Evolutionary conservation across 2,113 vertebrate species (phyloP), one percentile per base, ranked within the genome.

Genomic region (Halichoerus grypus): DNA sequence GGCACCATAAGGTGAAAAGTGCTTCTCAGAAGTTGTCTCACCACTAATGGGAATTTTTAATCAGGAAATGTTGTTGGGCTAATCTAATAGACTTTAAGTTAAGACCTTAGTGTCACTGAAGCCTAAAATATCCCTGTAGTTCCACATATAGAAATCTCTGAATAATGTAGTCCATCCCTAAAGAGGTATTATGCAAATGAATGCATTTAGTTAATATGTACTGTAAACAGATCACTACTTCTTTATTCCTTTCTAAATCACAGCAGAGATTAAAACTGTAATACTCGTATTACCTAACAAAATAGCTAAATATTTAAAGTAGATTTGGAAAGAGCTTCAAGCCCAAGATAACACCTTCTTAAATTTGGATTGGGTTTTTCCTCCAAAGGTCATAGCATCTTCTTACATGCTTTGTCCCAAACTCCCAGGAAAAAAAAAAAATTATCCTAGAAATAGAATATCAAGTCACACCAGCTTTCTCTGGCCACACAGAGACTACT

Each of bases 141-240:
- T 98, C 88, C 88, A 97, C 95, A 92, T 90, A 33, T 93, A 95
- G 93, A 98, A 98, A 97, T 72, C 46, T 98, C 92, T 92, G 96
- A 97, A 79, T 97, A 81, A 85, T 96, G 95, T 18, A 96, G 92
- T 74, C 91, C 81, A 97, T 98, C 97, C 96, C 98, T 83, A 96
- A 97, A 98, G 97, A 96, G 94, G 91, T 96, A 97, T 98, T 98
- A 98, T 97, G 97, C 92, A 98, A 98, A 98, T 97, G 61, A 93
- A 88, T 92, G 86, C 97, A 96, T 95, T 98, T 96, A 92, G 96
- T 94, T 98, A 97, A 98, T 97, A 98, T 61, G 57, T 93, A 97
- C 93, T 97, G 96, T 97, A 98, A 98, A 98, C 96, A 98, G 95
- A 97, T 97, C 88, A 80, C 96, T 97, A 94, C 89, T 97, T 97